Conservation (phyloP, 37 sponge, comb jelly and placozoan genomes). For the Dysidea cf. avara region DNA sequence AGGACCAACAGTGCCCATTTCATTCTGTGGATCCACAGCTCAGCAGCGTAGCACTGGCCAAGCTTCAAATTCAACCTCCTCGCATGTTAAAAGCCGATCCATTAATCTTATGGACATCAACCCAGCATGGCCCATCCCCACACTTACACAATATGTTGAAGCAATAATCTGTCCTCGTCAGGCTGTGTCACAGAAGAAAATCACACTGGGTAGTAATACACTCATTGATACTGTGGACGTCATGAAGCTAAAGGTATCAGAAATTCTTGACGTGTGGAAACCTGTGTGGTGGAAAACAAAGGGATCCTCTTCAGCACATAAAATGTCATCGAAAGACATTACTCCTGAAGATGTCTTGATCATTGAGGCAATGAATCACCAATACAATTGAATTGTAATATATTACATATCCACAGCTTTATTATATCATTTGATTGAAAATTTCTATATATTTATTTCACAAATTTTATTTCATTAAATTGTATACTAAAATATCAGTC, state of each 20-base stretch:
- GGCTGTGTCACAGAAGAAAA: neutral
- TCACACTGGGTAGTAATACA: constrained; percentile 7
- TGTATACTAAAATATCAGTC: too few species aligned
- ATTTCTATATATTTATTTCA: too few species aligned
- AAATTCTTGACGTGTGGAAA: constrained; percentile 38
- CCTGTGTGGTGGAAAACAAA: constrained; percentile 43
- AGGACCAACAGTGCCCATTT: constrained; percentile 48
- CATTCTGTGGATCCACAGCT: constrained; percentile 10
- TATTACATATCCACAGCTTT: too few species aligned
- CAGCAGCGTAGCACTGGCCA: neutral
- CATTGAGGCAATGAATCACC: too few species aligned
- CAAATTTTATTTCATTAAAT: too few species aligned
- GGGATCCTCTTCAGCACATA: neutral
- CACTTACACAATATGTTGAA: constrained; percentile 44
- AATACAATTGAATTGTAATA: too few species aligned
- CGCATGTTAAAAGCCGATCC: neutral
- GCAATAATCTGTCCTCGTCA: constrained; percentile 41
- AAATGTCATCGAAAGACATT: constrained; percentile 22
- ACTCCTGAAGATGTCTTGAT: constrained; percentile 27
- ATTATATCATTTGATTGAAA: too few species aligned
- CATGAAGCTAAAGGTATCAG: constrained; percentile 12
- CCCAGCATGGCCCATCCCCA: constrained; percentile 45
- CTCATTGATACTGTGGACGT: constrained; percentile 1
- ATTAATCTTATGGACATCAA: constrained; percentile 64
- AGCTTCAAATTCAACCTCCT: neutral